These are phyloP conservation scores for Xenus cinereus DNA, from an alignment of 2,113 vertebrate genomes.

Conservation along the genomic window DNA sequence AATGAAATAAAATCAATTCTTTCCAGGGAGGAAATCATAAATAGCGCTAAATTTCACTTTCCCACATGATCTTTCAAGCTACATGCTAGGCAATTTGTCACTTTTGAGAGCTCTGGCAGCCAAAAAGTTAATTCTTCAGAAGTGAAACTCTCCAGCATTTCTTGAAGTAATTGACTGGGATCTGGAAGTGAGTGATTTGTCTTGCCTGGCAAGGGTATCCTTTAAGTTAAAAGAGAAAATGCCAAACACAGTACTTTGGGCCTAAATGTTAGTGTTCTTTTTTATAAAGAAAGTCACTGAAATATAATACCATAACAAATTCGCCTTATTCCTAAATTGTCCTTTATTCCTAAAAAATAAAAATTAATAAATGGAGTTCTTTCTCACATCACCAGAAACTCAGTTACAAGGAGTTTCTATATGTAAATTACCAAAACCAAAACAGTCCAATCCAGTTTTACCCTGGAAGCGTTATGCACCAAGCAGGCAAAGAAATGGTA, in stretches of 20 bases:
- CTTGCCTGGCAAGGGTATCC: neutral
- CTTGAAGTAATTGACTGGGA: slow-evolving; percentile 38
- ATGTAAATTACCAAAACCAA: neutral
- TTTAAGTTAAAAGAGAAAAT: slow-evolving; percentile 21
- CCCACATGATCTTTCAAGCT: slow-evolving; percentile 31
- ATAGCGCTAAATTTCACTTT: slow-evolving; percentile 43
- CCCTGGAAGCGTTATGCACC: neutral
- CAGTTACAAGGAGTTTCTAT: neutral
- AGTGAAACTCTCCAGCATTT: neutral
- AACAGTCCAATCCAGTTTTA: neutral
- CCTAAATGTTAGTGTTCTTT: neutral
- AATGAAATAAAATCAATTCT: slow-evolving; percentile 46
- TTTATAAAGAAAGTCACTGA: neutral
- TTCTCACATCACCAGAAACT: neutral
- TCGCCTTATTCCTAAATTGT: neutral
- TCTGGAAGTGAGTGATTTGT: slow-evolving; percentile 40
- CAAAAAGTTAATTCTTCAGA: slow-evolving; percentile 63
- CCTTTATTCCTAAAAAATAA: neutral
- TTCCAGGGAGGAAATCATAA: slow-evolving; percentile 52
- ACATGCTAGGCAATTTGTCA: slow-evolving; percentile 37
- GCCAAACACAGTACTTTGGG: neutral
- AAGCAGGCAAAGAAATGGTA: neutral
- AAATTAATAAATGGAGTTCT: neutral
- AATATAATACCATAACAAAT: neutral
- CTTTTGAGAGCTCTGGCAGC: slow-evolving; percentile 29